These are phyloP conservation scores for Anthopleura xanthogrammica DNA, from an alignment of 92 coral and sea anemone species.

Conservation along the genomic window DNA sequence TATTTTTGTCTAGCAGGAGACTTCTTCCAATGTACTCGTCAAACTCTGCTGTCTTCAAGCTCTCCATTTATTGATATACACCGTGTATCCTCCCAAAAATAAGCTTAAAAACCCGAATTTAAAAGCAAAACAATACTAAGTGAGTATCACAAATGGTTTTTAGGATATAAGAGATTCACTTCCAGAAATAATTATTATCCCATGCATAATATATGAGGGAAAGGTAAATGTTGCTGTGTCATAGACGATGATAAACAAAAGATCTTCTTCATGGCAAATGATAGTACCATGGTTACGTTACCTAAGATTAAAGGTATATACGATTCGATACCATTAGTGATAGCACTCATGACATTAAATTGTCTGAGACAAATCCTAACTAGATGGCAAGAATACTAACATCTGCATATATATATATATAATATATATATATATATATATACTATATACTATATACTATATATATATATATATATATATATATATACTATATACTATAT, in stretches of 20 bases:
- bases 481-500: no score
- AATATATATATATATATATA: no score
- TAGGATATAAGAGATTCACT: no score
- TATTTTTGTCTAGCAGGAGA: neutral
- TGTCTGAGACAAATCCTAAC: neutral
- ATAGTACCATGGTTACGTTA: neutral
- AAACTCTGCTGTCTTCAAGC: neutral
- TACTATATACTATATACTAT: no score
- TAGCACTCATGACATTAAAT: neutral
- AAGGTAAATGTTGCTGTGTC: neutral
- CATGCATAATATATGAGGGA: neutral
- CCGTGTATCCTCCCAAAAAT: neutral
- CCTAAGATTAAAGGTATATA: neutral
- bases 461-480: no score
- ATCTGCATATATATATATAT: neutral
- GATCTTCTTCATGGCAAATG: neutral
- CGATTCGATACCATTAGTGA: neutral
- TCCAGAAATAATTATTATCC: neutral
- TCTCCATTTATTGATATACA: neutral
- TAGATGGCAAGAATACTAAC: neutral
- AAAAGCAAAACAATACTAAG: neutral
- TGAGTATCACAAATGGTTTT: neutral
- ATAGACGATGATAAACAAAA: neutral
- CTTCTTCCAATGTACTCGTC: neutral
- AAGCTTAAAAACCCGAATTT: neutral